phyloP scores from a whole-genome alignment of 1,140 invertebrate species.

The Tetranychus cinnabarinus region DNA sequence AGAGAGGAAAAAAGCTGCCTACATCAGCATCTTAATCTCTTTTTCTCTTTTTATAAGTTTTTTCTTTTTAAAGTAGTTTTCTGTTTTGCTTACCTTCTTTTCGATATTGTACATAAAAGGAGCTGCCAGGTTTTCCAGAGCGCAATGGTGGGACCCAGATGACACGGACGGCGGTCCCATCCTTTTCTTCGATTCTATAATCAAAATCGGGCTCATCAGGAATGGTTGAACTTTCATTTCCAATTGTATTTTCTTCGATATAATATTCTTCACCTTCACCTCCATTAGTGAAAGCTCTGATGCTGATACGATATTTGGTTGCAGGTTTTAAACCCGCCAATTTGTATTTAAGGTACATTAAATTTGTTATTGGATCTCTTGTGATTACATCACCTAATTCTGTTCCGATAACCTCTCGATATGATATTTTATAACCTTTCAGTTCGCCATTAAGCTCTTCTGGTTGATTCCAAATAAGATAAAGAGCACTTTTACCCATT shows the following conservation, averaged over 20 bases:
- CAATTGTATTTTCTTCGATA: constrained; percentile 15
- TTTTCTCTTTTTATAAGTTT: not conserved
- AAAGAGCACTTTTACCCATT: constrained; percentile 63
- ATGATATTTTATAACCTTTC: constrained; percentile 76
- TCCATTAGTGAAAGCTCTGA: constrained; percentile 47
- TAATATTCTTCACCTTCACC: constrained; percentile 40
- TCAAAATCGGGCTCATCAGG: constrained; percentile 53
- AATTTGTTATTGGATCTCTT: constrained; percentile 48
- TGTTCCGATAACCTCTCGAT: constrained; percentile 33
- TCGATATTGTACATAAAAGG: constrained; percentile 70
- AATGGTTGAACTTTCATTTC: constrained; percentile 13
- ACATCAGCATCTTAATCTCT: too few relatives aligned
- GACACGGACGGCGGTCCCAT: constrained; percentile 47
- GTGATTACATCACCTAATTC: constrained; percentile 35
- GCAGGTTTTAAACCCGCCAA: constrained; percentile 53
- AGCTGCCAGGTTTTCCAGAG: constrained; percentile 43
- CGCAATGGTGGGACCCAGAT: constrained; percentile 46
- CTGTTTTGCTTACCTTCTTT: constrained; percentile 15
- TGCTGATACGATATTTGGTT: constrained; percentile 67
- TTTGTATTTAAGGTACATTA: constrained; percentile 49
- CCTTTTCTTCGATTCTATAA: constrained; percentile 39
- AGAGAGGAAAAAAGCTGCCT: too few relatives aligned
- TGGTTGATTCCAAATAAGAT: constrained; percentile 73
- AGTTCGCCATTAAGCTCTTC: constrained; percentile 74
- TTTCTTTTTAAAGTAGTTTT: too few relatives aligned